Evolutionary conservation across 2,113 vertebrate genomes (phyloP), one percentile per base, ranked within the genome.

Genomic region (Trichomycterus rosablanca): DNA sequence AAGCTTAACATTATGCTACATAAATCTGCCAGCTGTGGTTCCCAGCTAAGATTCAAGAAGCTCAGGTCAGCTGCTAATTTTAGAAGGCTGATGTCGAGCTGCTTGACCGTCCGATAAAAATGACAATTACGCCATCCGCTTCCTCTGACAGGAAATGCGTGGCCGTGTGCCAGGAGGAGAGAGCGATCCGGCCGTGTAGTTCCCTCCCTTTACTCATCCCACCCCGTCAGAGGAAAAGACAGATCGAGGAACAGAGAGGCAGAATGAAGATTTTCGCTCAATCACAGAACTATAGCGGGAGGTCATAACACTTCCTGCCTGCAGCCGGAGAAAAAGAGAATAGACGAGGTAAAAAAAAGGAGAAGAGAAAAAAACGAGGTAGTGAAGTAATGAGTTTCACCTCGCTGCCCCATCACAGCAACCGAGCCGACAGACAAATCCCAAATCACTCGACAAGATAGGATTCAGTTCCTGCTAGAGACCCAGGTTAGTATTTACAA

Each of bases 101-200:
- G 40, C 24, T 62, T 24, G 39, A 39, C 59, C 50, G 59, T 65
- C 68, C 50, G 61, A 77, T 74, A 66, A 66, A 67, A 68, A 59
- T 55, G 60, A 72, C 59, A 73, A 72, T 71, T 52, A 59, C 30
- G 3, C 34, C 62, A 8, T 52, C 48, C 23, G 55, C 32, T 48
- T 70, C 59, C 52, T 54, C 51, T 51, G 44, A 68, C 60, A 55
- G 56, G 58, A 52, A 59, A 23, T 42, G 3, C 40, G 23, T 56
- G 34, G 23, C 60, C 42, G 46, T 35, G 48, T 44, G 48, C 70
- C 68, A 75, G 56, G 18, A 43, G 10, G 20, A 44, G 50, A 49
- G 34, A 32, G 22, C 7, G 46, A 73, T 45, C 64, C n/a, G 9
- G 35, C 44, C 60, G 37, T 44, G 39, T 34, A 14, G 23, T 57